These are phyloP conservation scores for Varecia variegata DNA, from an alignment of 2,797 vertebrate genomes.

Conservation along the genomic window DNA sequence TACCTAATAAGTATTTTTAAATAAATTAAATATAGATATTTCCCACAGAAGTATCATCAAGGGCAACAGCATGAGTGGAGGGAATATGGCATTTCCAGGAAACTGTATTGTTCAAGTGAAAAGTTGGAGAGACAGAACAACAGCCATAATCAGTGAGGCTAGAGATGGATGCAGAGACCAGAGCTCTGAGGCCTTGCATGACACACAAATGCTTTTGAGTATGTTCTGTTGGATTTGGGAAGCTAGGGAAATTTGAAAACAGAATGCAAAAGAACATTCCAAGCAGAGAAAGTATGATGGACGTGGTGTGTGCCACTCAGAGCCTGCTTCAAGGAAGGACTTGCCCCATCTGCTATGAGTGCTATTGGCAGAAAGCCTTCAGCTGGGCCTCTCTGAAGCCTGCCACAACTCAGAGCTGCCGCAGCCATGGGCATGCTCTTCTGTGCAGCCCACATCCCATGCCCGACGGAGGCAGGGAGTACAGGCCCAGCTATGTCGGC, in stretches of 20 bases:
- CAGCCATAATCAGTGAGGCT: neutral
- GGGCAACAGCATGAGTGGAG: neutral
- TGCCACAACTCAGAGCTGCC: neutral
- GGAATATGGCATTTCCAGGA: neutral
- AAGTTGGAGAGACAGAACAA: neutral
- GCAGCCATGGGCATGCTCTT: neutral
- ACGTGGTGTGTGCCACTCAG: neutral
- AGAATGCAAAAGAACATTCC: neutral
- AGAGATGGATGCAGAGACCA: neutral
- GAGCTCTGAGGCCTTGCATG: neutral
- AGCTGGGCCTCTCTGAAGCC: neutral
- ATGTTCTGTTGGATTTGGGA: neutral
- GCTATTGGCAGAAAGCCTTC: neutral
- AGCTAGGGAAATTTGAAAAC: neutral
- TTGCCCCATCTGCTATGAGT: neutral
- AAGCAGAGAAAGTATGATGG: neutral
- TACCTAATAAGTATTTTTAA: neutral
- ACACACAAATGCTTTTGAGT: neutral
- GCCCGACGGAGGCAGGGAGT: neutral
- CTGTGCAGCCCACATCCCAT: neutral
- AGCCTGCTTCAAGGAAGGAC: neutral
- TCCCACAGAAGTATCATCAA: neutral
- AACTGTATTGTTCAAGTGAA: neutral
- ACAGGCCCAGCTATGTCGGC: neutral
- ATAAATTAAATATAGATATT: neutral